phyloP scores from a whole-genome alignment of 1,140 invertebrate genomes.

The Drosophila santomea region DNA sequence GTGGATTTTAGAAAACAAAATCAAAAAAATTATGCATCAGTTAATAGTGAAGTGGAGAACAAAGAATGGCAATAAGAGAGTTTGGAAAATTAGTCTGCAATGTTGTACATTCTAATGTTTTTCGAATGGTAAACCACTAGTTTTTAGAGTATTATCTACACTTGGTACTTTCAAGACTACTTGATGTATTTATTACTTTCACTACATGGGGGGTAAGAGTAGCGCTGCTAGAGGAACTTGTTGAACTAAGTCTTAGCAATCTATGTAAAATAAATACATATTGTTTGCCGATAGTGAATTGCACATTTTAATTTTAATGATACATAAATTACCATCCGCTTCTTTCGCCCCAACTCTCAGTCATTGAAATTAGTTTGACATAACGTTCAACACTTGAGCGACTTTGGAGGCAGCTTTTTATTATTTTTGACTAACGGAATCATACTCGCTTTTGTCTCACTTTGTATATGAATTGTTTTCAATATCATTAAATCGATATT shows the following conservation, averaged over 20 bases:
- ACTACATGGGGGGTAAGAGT: no score
- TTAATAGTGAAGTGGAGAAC: conserved; percentile 11
- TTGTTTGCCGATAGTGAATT: conserved; percentile 49
- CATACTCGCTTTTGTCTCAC: conserved; percentile 5
- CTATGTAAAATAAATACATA: conserved; percentile 6
- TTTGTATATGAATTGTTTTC: conserved; percentile 35
- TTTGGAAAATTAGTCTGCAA: background rate
- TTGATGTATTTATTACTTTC: background rate
- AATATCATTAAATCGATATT: conserved; percentile 66
- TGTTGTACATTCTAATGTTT: background rate
- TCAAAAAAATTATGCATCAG: conserved; percentile 25
- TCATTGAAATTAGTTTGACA: conserved; percentile 37
- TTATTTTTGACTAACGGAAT: conserved; percentile 49
- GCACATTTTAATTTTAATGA: conserved; percentile 43
- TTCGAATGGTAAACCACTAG: no score
- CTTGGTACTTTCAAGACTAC: background rate
- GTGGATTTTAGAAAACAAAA: conserved; percentile 17
- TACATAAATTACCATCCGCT: conserved; percentile 35
- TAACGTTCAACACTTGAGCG: conserved; percentile 58
- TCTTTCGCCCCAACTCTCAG: conserved; percentile 9
- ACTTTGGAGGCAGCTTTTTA: conserved; percentile 57
- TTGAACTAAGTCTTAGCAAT: conserved; percentile 20
- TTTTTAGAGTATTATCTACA: background rate
- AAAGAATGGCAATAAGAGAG: conserved; percentile 9
- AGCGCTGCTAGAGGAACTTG: conserved; percentile 35